Evolutionary conservation across 1,140 invertebrate genomes (phyloP).

Genomic region (Drosophila sucinea): DNA sequence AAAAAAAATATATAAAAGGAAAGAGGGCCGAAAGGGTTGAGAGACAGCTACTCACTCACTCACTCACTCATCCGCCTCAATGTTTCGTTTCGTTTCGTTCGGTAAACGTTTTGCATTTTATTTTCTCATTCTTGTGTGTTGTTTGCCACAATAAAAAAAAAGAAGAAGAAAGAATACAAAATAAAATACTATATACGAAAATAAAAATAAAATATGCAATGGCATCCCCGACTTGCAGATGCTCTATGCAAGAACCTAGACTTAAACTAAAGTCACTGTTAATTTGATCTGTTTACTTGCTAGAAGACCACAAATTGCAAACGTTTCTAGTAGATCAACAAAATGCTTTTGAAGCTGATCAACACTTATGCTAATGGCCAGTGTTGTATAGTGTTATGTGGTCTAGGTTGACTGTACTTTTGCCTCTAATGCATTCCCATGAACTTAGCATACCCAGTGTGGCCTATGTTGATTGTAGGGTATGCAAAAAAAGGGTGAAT

Average conservation of each 20-base stretch:
- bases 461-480: neutral
- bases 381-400: neutral
- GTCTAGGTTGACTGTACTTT: too few relatives aligned
- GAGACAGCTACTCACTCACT: constrained; percentile 31
- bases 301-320: too few relatives aligned
- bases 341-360: too few relatives aligned
- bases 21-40: constrained; percentile 56
- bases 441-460: neutral
- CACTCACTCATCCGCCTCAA: constrained; percentile 17
- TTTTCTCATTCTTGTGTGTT: constrained; percentile 72
- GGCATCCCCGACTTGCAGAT: neutral
- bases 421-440: too few relatives aligned
- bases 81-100: constrained; percentile 36
- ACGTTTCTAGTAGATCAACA: too few relatives aligned
- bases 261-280: too few relatives aligned
- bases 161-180: neutral
- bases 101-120: constrained; percentile 76
- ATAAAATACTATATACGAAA: constrained; percentile 3
- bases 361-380: neutral
- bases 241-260: neutral
- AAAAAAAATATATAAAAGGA: constrained; percentile 14
- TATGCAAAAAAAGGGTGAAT: constrained; percentile 60
- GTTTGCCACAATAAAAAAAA: constrained; percentile 70
- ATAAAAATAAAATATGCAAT: neutral
- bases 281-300: too few relatives aligned